phyloP scores from a whole-genome alignment of 2,888 invertebrate genomes.

The Callosobruchus maculatus region DNA sequence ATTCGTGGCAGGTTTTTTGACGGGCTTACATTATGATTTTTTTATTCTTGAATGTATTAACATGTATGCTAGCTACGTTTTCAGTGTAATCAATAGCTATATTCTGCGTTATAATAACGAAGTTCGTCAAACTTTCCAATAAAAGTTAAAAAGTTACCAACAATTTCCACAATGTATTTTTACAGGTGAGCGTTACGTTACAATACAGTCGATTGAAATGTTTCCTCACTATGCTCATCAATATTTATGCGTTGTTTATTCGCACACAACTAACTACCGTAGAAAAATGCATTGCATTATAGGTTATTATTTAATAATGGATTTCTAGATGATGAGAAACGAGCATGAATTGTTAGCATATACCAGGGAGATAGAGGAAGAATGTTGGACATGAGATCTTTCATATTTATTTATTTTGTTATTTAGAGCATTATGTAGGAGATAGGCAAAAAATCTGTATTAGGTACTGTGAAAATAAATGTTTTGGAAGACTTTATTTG shows the following conservation, averaged over 20 bases:
- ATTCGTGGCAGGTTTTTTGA: no score
- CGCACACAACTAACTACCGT: neutral
- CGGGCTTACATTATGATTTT: no score
- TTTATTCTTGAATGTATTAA: no score
- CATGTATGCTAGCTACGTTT: no score
- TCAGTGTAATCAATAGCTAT: no score
- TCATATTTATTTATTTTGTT: no score
- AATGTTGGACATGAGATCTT: no score
- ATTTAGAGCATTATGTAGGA: no score
- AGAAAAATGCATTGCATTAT: neutral
- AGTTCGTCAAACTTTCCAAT: neutral
- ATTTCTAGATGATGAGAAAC: neutral
- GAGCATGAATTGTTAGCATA: neutral
- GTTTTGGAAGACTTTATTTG: no score
- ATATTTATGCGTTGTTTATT: neutral
- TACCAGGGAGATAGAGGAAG: neutral
- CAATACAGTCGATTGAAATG: neutral
- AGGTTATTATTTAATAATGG: neutral
- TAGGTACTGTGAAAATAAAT: no score
- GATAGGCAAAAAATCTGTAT: no score
- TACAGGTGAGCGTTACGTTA: neutral
- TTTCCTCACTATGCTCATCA: neutral
- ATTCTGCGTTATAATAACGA: no score
- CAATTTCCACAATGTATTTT: neutral
- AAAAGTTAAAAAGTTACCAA: neutral